Percentiles rank a stretch among this genome's conserved stretches.
Evolutionary conservation across 1,140 invertebrate species (phyloP).

Genomic region (Laupala kohalensis): DNA sequence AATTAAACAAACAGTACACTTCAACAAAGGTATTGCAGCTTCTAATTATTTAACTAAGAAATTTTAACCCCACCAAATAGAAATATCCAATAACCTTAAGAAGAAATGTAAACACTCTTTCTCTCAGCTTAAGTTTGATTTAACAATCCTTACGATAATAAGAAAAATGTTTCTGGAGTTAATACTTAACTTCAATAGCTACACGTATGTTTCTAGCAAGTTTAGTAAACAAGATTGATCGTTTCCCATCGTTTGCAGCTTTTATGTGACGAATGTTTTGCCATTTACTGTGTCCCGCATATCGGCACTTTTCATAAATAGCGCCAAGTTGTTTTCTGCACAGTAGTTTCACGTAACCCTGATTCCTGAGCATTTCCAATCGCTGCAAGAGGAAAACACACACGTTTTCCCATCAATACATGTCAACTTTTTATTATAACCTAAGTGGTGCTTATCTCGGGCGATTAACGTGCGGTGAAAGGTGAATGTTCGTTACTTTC

Average conservation of each 20-base stretch:
- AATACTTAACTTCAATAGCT: neutral
- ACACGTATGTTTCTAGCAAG: constrained; percentile 19
- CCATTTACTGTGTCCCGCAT: constrained; percentile 60
- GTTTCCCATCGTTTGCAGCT: constrained; percentile 41
- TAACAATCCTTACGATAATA: neutral
- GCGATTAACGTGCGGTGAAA: too few relatives aligned
- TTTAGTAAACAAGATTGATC: constrained; percentile 28
- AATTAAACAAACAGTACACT: neutral
- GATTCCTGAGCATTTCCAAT: too few relatives aligned
- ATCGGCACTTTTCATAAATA: constrained; percentile 17
- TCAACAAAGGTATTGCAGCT: neutral
- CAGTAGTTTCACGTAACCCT: too few relatives aligned
- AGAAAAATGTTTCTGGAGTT: neutral
- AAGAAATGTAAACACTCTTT: neutral
- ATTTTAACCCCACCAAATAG: neutral
- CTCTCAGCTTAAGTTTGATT: neutral
- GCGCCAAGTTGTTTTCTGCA: too few relatives aligned
- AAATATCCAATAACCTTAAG: neutral
- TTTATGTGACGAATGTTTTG: constrained; percentile 55
- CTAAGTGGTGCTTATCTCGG: too few relatives aligned
- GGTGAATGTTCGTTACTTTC: too few relatives aligned
- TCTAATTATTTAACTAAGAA: neutral
- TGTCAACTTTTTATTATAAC: too few relatives aligned
- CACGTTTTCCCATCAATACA: too few relatives aligned
- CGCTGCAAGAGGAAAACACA: too few relatives aligned